phyloP scores from a whole-genome alignment of 2,113 vertebrate species.

The Otocyon megalotis region DNA sequence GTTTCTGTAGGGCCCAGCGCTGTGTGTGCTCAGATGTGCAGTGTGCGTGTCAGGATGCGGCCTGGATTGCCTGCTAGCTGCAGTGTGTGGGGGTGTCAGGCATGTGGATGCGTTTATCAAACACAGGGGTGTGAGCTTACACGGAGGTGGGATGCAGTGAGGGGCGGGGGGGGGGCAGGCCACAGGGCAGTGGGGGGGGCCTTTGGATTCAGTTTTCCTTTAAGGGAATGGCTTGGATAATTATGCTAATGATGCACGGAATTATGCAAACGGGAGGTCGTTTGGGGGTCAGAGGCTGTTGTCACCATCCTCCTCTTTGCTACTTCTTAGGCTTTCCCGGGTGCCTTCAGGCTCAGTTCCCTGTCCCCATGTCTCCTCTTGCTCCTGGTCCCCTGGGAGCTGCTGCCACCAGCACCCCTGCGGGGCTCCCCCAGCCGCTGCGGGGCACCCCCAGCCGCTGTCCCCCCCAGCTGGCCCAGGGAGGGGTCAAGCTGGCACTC shows the following conservation, averaged over 20 bases:
- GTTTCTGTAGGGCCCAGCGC: background rate
- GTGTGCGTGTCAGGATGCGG: background rate
- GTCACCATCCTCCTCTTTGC: background rate
- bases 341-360: background rate
- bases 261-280: slow-evolving; percentile 50
- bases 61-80: background rate
- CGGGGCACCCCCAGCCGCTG: background rate
- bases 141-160: background rate
- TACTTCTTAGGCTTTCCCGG: background rate
- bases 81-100: background rate
- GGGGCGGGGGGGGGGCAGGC: background rate
- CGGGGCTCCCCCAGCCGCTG: background rate
- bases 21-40: background rate
- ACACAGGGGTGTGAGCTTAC: background rate
- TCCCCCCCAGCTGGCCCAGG: background rate
- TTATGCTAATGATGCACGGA: slow-evolving; percentile 60
- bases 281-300: slow-evolving; percentile 56
- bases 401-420: background rate
- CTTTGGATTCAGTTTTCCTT: slow-evolving; percentile 42
- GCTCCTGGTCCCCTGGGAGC: background rate
- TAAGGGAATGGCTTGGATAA: slow-evolving; percentile 19
- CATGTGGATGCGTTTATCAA: background rate
- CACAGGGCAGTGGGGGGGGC: background rate
- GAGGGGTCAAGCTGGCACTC: background rate
- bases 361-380: background rate